phyloP scores from a whole-genome alignment of 2,797 vertebrate genomes.

The Acomys russatus region DNA sequence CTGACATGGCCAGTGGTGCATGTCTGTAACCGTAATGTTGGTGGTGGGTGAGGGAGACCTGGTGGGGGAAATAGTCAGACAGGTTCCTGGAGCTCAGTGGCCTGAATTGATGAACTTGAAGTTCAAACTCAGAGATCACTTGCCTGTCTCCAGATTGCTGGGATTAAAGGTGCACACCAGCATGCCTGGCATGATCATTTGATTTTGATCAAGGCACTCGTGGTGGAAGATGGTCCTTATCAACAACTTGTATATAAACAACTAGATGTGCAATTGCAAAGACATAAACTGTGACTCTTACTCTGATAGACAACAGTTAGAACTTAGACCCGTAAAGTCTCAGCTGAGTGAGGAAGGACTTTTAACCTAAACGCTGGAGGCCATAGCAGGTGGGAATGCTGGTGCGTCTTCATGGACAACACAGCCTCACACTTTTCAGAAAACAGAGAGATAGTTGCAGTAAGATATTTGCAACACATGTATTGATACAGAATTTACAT shows the following conservation, averaged over 20 bases:
- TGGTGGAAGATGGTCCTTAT: not conserved
- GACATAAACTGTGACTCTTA: not conserved
- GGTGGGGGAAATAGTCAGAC: not conserved
- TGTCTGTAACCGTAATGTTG: not conserved
- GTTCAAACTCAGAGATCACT: not conserved
- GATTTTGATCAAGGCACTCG: not conserved
- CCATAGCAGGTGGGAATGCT: not conserved
- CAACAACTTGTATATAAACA: not conserved
- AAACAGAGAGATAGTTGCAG: not conserved
- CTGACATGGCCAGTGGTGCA: not conserved
- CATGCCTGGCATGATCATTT: not conserved
- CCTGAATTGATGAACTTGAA: not conserved
- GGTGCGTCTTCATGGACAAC: not conserved
- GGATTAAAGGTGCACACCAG: not conserved
- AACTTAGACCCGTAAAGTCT: not conserved
- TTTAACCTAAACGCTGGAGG: not conserved
- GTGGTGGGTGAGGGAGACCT: not conserved
- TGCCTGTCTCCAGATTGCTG: not conserved
- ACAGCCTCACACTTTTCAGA: not conserved
- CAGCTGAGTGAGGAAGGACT: not conserved
- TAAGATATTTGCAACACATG: not conserved
- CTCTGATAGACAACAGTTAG: not conserved
- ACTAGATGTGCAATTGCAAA: not conserved
- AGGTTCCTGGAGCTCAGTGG: not conserved
- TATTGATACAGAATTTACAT: not conserved